phyloP scores from a whole-genome alignment of 2,888 invertebrate species.

The Lithophane socia region DNA sequence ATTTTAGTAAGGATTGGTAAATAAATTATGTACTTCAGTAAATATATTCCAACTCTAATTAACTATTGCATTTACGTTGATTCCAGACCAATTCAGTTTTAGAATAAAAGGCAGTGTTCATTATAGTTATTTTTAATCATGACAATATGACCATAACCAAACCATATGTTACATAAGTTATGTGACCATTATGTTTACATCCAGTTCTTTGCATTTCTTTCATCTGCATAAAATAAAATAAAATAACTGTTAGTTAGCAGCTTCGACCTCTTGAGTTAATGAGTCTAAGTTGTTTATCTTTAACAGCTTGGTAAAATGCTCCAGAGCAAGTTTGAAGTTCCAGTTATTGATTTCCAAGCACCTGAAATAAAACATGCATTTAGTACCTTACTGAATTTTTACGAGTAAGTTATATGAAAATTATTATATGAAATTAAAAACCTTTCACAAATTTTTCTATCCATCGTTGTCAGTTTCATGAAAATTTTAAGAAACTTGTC shows the following conservation, averaged over 20 bases:
- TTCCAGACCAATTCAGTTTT: no score
- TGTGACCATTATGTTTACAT: not conserved
- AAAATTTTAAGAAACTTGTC: conserved; percentile 77
- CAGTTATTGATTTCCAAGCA: conserved; percentile 92
- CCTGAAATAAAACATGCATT: conserved; percentile 81
- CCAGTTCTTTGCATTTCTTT: not conserved
- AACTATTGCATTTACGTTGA: not conserved
- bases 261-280: conserved; percentile 55
- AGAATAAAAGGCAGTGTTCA: conserved; percentile 6
- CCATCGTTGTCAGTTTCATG: conserved; percentile 79
- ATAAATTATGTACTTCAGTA: not conserved
- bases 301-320: conserved; percentile 78
- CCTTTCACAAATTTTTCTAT: conserved; percentile 76
- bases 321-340: conserved; percentile 88
- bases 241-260: conserved; percentile 1
- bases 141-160: no score
- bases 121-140: conserved; percentile 18
- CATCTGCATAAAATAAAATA: not conserved
- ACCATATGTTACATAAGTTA: no score
- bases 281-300: conserved; percentile 75
- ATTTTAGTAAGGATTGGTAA: not conserved
- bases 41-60: not conserved
- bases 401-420: not conserved
- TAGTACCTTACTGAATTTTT: not conserved
- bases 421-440: conserved; percentile 51